These are phyloP conservation scores for Eurosta solidaginis DNA, from an alignment of 1,140 invertebrate species.

Conservation along the genomic window DNA sequence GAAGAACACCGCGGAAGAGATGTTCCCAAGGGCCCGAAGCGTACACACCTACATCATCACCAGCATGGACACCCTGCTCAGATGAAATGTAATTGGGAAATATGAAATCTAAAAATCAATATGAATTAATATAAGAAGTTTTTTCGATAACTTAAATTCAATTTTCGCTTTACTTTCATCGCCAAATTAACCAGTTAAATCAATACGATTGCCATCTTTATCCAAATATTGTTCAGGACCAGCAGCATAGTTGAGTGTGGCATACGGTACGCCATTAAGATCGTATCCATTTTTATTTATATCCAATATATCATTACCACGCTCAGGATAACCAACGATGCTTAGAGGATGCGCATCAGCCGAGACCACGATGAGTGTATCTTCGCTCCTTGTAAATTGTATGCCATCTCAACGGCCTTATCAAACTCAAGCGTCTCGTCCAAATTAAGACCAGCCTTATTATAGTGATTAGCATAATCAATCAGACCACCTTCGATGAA, in stretches of 20 bases:
- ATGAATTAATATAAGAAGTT: background rate
- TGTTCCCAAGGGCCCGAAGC: constrained; percentile 71
- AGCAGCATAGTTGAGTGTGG: constrained; percentile 70
- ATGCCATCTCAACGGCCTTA: constrained; percentile 68
- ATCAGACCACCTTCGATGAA: constrained; percentile 73
- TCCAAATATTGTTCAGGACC: constrained; percentile 64
- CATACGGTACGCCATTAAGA: constrained; percentile 63
- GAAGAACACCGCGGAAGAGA: constrained; percentile 73
- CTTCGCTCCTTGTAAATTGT: constrained; percentile 64
- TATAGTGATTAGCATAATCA: constrained; percentile 74
- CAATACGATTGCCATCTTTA: constrained; percentile 43
- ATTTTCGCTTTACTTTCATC: background rate
- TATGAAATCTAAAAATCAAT: background rate
- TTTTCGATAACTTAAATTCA: background rate
- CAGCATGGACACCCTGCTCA: constrained; percentile 67
- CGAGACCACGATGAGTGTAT: constrained; percentile 73
- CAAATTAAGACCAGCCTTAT: constrained; percentile 66
- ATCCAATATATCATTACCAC: constrained; percentile 72
- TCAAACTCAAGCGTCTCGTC: constrained; percentile 72
- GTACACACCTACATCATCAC: constrained; percentile 72
- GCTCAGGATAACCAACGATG: constrained; percentile 70
- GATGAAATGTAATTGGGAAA: constrained; percentile 59
- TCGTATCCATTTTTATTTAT: constrained; percentile 44
- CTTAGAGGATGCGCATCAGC: constrained; percentile 72
- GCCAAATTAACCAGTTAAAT: constrained; percentile 32